phyloP scores from a whole-genome alignment of 2,888 invertebrate species.

The Sarcophaga caerulescens region DNA sequence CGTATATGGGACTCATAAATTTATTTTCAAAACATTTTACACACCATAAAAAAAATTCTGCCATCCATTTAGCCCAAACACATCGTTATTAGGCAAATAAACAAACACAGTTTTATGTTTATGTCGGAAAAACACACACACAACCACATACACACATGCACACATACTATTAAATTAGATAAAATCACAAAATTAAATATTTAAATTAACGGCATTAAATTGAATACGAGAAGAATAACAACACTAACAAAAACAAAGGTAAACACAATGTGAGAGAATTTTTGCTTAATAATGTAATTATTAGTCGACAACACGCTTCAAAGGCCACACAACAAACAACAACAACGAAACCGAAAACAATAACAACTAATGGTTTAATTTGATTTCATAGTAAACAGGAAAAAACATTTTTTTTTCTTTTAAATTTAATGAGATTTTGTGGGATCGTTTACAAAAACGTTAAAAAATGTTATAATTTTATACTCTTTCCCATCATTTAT shows the following conservation, averaged over 20 bases:
- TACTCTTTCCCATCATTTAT: background rate
- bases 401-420: background rate
- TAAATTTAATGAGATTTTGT: background rate
- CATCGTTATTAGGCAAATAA: background rate
- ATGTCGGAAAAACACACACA: background rate
- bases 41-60: background rate
- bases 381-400: background rate
- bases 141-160: too few species aligned
- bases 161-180: background rate
- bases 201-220: slow-evolving; percentile 20
- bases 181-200: slow-evolving; percentile 3
- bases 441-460: background rate
- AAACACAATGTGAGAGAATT: background rate
- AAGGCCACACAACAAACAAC: background rate
- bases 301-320: background rate
- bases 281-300: slow-evolving; percentile 6
- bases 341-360: too few species aligned
- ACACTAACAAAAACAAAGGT: background rate
- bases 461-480: background rate
- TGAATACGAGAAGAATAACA: background rate
- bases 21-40: background rate
- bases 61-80: background rate
- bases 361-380: background rate
- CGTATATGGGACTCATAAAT: slow-evolving; percentile 13
- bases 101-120: slow-evolving; percentile 14